phyloP scores from a whole-genome alignment of 2,797 vertebrate genomes.

The Eospalax fontanierii region DNA sequence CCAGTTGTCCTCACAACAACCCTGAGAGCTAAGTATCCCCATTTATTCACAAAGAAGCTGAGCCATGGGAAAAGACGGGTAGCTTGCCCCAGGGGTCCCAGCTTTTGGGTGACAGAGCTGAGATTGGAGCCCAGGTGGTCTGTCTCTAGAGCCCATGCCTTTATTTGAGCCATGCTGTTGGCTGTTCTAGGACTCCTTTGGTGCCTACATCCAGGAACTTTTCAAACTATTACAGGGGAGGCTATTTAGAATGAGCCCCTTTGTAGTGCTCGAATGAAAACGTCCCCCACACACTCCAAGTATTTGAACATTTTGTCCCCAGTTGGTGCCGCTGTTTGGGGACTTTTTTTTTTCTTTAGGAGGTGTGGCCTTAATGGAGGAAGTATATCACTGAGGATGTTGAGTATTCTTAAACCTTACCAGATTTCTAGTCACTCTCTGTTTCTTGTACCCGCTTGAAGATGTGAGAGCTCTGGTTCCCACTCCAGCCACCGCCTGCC shows the following conservation, averaged over 20 bases:
- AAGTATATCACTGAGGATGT: too few relatives aligned
- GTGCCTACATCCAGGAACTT: background rate
- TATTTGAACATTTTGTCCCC: background rate
- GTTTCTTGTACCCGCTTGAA: too few relatives aligned
- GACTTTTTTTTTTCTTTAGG: too few relatives aligned
- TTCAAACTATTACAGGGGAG: background rate
- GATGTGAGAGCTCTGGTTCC: too few relatives aligned
- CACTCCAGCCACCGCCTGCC: too few relatives aligned
- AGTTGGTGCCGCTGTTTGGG: too few relatives aligned
- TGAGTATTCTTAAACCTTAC: too few relatives aligned
- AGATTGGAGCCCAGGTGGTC: background rate
- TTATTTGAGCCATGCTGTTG: background rate
- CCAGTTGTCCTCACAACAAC: background rate
- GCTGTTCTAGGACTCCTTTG: background rate
- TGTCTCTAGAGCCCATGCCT: background rate
- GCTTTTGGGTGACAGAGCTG: background rate
- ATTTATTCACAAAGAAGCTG: background rate
- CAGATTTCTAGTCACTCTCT: too few relatives aligned
- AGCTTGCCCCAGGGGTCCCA: background rate
- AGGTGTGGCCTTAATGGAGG: too few relatives aligned
- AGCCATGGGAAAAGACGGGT: background rate
- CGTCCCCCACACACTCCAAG: too few relatives aligned
- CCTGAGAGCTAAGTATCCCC: background rate
- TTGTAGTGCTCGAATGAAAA: background rate
- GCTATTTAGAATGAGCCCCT: constrained; percentile 13